Evolutionary conservation across 2,113 vertebrate species (phyloP), one percentile per base, ranked within the genome.

Genomic region (Neodontobutis hainanensis): DNA sequence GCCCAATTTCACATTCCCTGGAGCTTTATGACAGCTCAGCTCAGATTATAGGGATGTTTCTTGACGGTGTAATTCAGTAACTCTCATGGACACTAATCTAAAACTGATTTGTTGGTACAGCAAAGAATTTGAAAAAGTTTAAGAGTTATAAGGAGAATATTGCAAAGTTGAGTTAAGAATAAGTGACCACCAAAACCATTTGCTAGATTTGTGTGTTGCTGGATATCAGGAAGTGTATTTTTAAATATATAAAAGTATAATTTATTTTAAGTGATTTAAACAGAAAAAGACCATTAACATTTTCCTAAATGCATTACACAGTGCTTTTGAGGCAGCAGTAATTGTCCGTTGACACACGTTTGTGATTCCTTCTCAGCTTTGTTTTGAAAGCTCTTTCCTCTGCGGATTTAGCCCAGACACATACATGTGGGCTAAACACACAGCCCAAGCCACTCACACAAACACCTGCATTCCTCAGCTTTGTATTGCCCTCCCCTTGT

Each of bases 381-480:
- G 43, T 77, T 81, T 77, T 69, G 43, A 59, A 49, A 62, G 61
- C 36, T 59, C 5, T 50, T 68, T 70, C 46, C 74, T 63, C 6
- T 73, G 68, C 9, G 49, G 72, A 65, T 79, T 77, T 43, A 57
- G 44, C 38, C 43, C 62, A 75, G 61, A 73, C 61, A 11, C 65
- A 46, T 34, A 74, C 67, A 51, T 66, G 45, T 35, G 16, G 66
- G 45, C 64, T 77, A 56, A 71, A 69, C 71, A 69, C 62, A 72
- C 73, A 70, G 11, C 44, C 61, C 11, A n/a, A 9, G 38, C 48
- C 62, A 52, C 65, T 46, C 68, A 74, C 76, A 78, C 73, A 77
- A 43, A 81, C 68, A 68, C 80, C 74, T 82, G 69, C 69, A 78
- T 76, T 78, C 77, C 75, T 74, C 55, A 38, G 77, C 73, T 70